Percentiles rank a stretch among this genome's conserved stretches.
These are phyloP conservation scores for Lepetodrilus schrolli DNA, from an alignment of 2,888 invertebrate species.

Conservation along the genomic window DNA sequence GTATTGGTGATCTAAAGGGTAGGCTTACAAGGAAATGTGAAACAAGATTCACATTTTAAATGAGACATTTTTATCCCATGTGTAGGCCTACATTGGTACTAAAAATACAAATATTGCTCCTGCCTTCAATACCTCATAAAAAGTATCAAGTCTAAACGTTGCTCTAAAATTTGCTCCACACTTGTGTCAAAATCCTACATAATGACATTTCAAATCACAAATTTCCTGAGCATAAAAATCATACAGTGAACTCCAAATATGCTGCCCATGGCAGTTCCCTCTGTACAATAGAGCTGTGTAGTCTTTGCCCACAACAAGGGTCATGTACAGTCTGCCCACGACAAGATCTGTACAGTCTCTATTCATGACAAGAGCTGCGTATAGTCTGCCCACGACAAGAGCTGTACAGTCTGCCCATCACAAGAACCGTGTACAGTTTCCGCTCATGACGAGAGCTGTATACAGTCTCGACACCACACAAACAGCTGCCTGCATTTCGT, in stretches of 20 bases:
- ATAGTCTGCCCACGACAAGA: no score
- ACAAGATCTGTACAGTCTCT: not conserved
- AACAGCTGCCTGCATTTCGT: constrained; percentile 15
- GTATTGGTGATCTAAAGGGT: constrained; percentile 27
- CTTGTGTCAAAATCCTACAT: constrained; percentile 1
- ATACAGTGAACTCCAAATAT: constrained; percentile 9
- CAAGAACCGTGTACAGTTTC: not conserved
- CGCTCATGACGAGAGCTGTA: not conserved
- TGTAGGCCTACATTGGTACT: not conserved
- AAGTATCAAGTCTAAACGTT: constrained; percentile 6
- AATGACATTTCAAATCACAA: constrained; percentile 9
- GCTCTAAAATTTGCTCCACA: not conserved
- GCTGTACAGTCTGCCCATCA: no score
- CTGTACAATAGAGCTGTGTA: no score
- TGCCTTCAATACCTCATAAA: not conserved
- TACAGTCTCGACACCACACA: not conserved
- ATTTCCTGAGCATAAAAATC: not conserved
- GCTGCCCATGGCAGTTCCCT: not conserved
- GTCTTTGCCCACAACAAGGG: no score
- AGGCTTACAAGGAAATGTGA: constrained; percentile 36
- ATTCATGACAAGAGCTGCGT: no score
- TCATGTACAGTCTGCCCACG: not conserved
- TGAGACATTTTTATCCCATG: not conserved
- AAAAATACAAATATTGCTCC: constrained; percentile 24
- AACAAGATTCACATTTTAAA: constrained; percentile 17